phyloP scores from a whole-genome alignment of 2,888 invertebrate genomes.

The Alcis repandata region DNA sequence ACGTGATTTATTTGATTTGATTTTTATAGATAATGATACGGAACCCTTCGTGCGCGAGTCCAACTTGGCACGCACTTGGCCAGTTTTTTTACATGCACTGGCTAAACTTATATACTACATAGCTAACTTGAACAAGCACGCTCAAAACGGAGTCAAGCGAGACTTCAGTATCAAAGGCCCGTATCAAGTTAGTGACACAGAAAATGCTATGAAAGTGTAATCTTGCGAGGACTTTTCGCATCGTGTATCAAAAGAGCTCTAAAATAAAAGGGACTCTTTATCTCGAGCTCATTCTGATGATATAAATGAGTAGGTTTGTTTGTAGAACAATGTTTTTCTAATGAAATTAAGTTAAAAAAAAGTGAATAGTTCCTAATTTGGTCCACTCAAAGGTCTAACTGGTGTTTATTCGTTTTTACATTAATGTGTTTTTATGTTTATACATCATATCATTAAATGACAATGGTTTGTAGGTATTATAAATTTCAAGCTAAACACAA shows the following conservation, averaged over 20 bases:
- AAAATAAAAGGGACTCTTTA: conserved; percentile 22
- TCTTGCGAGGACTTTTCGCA: conserved; percentile 12
- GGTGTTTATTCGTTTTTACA: too few species aligned
- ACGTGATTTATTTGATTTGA: too few species aligned
- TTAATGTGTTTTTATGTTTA: too few species aligned
- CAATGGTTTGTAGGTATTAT: too few species aligned
- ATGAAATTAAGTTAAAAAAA: not conserved
- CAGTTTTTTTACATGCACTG: not conserved
- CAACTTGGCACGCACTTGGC: too few species aligned
- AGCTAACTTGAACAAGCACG: not conserved
- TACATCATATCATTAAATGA: too few species aligned
- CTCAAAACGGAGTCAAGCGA: not conserved
- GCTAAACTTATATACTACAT: not conserved
- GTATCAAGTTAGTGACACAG: conserved; percentile 9
- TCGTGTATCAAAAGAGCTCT: conserved; percentile 13
- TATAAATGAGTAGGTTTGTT: not conserved
- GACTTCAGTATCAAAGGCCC: not conserved
- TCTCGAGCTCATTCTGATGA: not conserved
- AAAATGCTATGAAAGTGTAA: conserved; percentile 7
- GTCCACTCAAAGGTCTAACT: too few species aligned
- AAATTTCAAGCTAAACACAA: too few species aligned
- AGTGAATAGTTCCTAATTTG: too few species aligned
- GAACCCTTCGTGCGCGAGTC: too few species aligned
- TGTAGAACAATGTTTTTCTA: not conserved
- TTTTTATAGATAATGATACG: too few species aligned